Evolutionary conservation across 1,140 invertebrate genomes (phyloP).

Genomic region (Octopus sinensis): DNA sequence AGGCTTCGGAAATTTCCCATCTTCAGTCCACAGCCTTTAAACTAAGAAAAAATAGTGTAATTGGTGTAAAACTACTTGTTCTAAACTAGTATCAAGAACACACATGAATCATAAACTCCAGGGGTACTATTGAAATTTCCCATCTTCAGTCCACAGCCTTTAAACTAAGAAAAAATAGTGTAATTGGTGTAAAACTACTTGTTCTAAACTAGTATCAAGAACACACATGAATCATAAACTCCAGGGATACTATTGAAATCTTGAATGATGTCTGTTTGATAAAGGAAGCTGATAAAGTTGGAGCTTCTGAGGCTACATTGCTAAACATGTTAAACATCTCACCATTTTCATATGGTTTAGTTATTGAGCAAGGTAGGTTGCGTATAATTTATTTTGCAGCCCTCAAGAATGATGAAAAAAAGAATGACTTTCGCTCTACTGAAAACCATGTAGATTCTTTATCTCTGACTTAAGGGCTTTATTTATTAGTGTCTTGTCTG

Average conservation of each 20-base stretch:
- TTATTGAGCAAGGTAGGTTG: slow-evolving; percentile 68
- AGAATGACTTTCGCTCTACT: slow-evolving; percentile 3
- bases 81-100: no score
- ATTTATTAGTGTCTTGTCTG: background rate
- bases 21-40: no score
- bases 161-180: no score
- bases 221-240: slow-evolving; percentile 53
- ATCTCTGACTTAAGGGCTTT: background rate
- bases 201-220: no score
- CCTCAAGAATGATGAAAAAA: background rate
- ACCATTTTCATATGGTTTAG: slow-evolving; percentile 97
- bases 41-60: no score
- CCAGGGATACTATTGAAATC: slow-evolving; percentile 99
- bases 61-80: no score
- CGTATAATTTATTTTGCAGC: background rate
- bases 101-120: no score
- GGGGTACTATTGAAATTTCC: no score
- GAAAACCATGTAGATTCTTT: background rate
- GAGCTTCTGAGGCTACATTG: slow-evolving; percentile 95
- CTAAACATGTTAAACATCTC: slow-evolving; percentile 99
- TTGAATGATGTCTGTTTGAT: slow-evolving; percentile 94
- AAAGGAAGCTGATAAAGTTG: slow-evolving; percentile 95
- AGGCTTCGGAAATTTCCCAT: no score
- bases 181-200: no score
- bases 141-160: no score